A percentile compares a stretch with the other conserved stretches of the same genome.
Conservation (phyloP, 2,888 invertebrate species). For the Myopa tessellatipennis region DNA sequence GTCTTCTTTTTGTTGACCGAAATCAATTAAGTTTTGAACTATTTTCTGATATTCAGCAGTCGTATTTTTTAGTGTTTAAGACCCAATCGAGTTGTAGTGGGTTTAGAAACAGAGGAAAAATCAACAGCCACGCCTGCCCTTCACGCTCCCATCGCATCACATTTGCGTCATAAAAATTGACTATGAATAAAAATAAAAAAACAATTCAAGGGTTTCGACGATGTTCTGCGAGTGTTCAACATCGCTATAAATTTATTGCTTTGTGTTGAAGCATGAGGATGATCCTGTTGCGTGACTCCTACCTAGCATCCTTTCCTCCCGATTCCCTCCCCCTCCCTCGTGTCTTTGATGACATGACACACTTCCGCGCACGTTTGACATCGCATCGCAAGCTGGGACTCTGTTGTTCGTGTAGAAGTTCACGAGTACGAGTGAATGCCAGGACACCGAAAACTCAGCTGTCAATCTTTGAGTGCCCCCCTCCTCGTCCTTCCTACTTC, state of each 20-base stretch:
- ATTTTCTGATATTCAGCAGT: too few species aligned
- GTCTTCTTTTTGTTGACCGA: too few species aligned
- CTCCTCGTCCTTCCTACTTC: not conserved
- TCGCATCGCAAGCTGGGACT: constrained; percentile 16
- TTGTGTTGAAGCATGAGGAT: not conserved
- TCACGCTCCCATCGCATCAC: constrained; percentile 17
- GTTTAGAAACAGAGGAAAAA: too few species aligned
- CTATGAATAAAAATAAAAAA: constrained; percentile 33
- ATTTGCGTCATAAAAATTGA: constrained; percentile 29
- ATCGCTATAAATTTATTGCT: constrained; percentile 8
- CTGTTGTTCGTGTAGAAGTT: constrained; percentile 17
- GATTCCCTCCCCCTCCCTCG: not conserved
- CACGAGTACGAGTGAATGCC: not conserved
- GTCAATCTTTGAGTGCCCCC: not conserved
- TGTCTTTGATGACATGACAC: not conserved
- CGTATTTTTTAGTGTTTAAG: too few species aligned
- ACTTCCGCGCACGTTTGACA: constrained; percentile 35
- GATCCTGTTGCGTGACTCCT: not conserved
- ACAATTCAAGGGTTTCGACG: not conserved
- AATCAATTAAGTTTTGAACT: too few species aligned
- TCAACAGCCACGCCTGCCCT: not conserved
- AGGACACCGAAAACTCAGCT: not conserved
- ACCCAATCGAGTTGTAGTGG: too few species aligned
- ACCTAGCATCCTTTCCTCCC: not conserved
- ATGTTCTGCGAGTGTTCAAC: constrained; percentile 5